Percentiles rank a stretch among this genome's conserved stretches.
These are phyloP conservation scores for Cephalopholis sonnerati DNA, from an alignment of 2,113 vertebrate species.

Conservation along the genomic window DNA sequence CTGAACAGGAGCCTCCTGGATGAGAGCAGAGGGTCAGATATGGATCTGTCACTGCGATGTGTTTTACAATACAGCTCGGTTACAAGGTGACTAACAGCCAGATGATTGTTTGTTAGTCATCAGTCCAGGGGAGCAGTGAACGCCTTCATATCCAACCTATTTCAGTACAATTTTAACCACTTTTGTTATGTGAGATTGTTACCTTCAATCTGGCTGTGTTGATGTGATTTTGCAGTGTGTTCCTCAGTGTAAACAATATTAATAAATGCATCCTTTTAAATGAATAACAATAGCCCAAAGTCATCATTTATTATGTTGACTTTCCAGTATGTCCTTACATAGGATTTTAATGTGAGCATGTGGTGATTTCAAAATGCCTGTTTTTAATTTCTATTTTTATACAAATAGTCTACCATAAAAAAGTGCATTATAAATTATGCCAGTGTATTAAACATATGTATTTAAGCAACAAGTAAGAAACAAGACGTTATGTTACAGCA, in stretches of 20 bases:
- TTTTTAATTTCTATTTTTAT: neutral
- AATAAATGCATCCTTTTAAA: neutral
- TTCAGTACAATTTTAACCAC: neutral
- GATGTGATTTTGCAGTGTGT: neutral
- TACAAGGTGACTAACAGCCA: neutral
- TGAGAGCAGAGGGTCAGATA: slow-evolving; percentile 41
- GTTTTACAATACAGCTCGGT: neutral
- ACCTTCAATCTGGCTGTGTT: neutral
- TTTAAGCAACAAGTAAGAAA: slow-evolving; percentile 75
- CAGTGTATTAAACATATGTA: neutral
- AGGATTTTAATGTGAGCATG: neutral
- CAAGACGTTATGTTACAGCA: neutral
- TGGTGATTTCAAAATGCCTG: neutral
- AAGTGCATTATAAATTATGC: neutral
- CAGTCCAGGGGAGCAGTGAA: neutral
- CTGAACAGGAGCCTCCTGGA: slow-evolving; percentile 83
- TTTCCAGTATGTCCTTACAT: neutral
- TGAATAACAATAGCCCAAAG: neutral
- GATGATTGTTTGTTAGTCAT: neutral
- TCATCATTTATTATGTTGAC: neutral
- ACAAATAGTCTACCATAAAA: neutral
- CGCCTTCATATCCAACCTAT: neutral
- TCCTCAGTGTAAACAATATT: neutral
- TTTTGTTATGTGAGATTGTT: neutral
- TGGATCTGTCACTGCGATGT: neutral